Evolutionary conservation across 2,113 vertebrate species (phyloP), one percentile per base, ranked within the genome.

Genomic region (Pseudopodoces humilis): DNA sequence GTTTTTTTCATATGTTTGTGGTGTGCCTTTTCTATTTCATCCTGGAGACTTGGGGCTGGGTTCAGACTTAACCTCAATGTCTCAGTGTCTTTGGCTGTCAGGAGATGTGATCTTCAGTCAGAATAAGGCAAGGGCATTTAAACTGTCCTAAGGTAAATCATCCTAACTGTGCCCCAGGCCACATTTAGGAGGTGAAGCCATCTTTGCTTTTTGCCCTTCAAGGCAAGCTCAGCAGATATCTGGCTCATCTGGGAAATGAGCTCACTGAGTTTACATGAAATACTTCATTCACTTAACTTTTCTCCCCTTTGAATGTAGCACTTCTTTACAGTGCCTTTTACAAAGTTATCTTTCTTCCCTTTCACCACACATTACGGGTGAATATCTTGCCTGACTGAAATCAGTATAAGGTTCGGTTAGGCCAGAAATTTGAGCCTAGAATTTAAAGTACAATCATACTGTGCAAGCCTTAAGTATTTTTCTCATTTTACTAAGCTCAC

Each of bases 101-200:
- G 80, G 91, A 91, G 80, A 84, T 0, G 0, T 69, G 95, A 84
- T 86, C 89, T 94, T 88, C 81, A 94, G 80, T 60, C 52, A 71
- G 65, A 92, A 69, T 72, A 88, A 93, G 88, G 60, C 83, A 86
- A 78, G 49, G 85, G 31, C 65, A 72, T 82, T 96, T 89, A 86
- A 96, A 94, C 69, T 91, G 60, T 88, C 72, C 68, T 72, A 86
- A 91, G 62, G 83, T 91, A 92, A 95, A 95, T 95, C 91, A 95
- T 94, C 56, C 65, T 79, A 88, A 87, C 72, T 79, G 86, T 88
- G 95, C 94, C 80, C 86, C 72, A 78, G 80, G 91, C 95, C 94
- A 89, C 91, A 68, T 86, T 91, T 89, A 85, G 86, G 72, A 89
- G 68, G 74, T 84, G 86, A 94, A 93, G 31, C 91, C 46, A 50